A percentile compares a stretch with the other conserved stretches of the same genome.
These are phyloP conservation scores for Cerceris rybyensis DNA, from an alignment of 2,888 invertebrate species.

Conservation along the genomic window DNA sequence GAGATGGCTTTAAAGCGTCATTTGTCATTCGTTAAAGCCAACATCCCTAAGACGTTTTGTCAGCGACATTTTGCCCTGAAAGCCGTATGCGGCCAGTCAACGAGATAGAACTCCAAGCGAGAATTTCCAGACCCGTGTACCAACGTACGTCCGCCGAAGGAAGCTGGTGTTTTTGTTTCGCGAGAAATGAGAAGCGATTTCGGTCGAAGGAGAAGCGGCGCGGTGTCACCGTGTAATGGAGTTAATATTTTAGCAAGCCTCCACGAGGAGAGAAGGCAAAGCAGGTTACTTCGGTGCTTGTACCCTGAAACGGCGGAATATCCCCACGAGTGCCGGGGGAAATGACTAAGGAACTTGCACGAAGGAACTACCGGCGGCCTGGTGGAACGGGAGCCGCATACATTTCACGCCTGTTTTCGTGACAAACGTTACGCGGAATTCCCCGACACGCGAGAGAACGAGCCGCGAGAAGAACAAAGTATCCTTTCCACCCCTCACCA, in stretches of 20 bases:
- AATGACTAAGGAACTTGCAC: conserved; percentile 60
- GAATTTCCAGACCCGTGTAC: too few relatives aligned
- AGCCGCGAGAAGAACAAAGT: conserved; percentile 66
- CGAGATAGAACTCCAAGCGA: too few relatives aligned
- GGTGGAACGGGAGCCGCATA: conserved; percentile 59
- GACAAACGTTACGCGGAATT: conserved; percentile 73
- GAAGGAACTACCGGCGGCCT: conserved; percentile 32
- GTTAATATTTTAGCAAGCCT: conserved; percentile 67
- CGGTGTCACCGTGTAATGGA: conserved; percentile 65
- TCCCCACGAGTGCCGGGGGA: conserved; percentile 29
- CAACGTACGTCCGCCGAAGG: neutral
- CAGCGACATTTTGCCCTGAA: too few relatives aligned
- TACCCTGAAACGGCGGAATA: conserved; percentile 6
- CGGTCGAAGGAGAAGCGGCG: conserved; percentile 56
- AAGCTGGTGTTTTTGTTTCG: conserved; percentile 2
- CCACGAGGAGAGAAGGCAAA: neutral
- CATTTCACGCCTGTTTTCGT: conserved; percentile 71
- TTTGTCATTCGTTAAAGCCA: too few relatives aligned
- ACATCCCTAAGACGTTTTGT: too few relatives aligned
- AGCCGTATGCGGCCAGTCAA: neutral
- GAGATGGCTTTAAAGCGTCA: neutral
- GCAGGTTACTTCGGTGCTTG: conserved; percentile 19
- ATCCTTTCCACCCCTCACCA: conserved; percentile 30
- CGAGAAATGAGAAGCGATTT: conserved; percentile 67
- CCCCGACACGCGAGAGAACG: conserved; percentile 64